These are phyloP conservation scores for Ancistrus triradiatus DNA, from an alignment of 2,113 vertebrate species.

Conservation along the genomic window DNA sequence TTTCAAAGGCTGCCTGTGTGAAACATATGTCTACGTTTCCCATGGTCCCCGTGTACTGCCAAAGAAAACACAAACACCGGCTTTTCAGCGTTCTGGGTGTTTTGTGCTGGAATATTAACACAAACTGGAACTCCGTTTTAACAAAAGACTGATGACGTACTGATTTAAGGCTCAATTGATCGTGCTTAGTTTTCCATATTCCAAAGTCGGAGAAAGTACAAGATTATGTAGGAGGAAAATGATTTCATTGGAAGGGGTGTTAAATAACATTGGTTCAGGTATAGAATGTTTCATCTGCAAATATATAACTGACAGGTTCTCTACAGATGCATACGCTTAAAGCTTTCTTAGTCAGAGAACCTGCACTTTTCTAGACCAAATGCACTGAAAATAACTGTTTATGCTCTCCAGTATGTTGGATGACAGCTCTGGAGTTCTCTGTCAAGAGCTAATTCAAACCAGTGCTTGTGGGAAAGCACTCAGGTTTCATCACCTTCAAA, in stretches of 20 bases:
- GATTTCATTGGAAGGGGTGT: not conserved
- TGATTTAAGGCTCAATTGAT: too few relatives aligned
- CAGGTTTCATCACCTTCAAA: conserved; percentile 13
- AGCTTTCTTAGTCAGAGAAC: not conserved
- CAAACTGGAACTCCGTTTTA: not conserved
- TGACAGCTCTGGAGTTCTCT: conserved; percentile 24
- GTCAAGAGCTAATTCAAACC: conserved; percentile 38
- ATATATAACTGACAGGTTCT: not conserved
- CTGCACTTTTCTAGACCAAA: not conserved
- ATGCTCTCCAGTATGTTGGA: conserved; percentile 20
- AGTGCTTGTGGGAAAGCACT: conserved; percentile 19
- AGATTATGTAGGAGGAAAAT: not conserved
- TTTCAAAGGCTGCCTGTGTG: conserved; percentile 26
- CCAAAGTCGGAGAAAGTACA: too few relatives aligned
- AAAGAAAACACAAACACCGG: conserved; percentile 52
- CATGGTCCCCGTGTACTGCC: conserved; percentile 49
- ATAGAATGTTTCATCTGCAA: not conserved
- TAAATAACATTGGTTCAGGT: not conserved
- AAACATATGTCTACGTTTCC: conserved; percentile 48
- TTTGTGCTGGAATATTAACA: not conserved
- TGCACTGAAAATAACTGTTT: not conserved
- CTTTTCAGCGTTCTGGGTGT: not conserved
- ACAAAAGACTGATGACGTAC: too few relatives aligned
- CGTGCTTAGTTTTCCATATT: too few relatives aligned
- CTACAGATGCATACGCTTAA: not conserved